A percentile compares a stretch with the other conserved stretches of the same genome.
phyloP scores from a whole-genome alignment of 2,888 invertebrate species.

The Cephus spinipes region DNA sequence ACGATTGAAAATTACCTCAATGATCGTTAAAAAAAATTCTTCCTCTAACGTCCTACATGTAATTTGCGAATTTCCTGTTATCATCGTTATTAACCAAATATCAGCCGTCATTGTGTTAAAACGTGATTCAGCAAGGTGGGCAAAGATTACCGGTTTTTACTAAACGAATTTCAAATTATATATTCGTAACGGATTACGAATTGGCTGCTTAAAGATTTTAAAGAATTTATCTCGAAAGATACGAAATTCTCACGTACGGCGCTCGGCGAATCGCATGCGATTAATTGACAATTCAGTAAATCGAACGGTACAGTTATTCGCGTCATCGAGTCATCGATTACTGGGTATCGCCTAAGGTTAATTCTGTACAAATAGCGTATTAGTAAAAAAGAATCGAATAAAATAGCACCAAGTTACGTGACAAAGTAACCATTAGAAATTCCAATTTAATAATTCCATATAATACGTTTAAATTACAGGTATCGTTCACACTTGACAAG shows the following conservation, averaged over 20 bases:
- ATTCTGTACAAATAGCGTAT: not conserved
- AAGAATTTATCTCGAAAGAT: not conserved
- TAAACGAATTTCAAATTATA: not conserved
- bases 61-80: not conserved
- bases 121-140: not conserved
- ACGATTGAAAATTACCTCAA: not conserved
- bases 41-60: not conserved
- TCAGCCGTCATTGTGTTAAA: not conserved
- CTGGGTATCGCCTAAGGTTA: not conserved
- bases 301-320: conserved; percentile 20
- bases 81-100: not conserved
- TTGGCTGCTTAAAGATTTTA: not conserved
- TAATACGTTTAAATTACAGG: not conserved
- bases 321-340: not conserved
- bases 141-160: not conserved
- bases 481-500: not conserved
- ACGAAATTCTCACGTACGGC: not conserved
- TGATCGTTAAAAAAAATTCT: not conserved
- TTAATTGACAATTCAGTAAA: conserved; percentile 26
- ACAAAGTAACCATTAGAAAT: not conserved
- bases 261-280: not conserved
- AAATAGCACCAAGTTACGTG: not conserved
- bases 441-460: not conserved
- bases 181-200: not conserved
- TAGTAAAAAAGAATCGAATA: not conserved